Base-by-base conservation (phyloP, 2,888 invertebrate genomes). In the Serripes groenlandicus region DNA sequence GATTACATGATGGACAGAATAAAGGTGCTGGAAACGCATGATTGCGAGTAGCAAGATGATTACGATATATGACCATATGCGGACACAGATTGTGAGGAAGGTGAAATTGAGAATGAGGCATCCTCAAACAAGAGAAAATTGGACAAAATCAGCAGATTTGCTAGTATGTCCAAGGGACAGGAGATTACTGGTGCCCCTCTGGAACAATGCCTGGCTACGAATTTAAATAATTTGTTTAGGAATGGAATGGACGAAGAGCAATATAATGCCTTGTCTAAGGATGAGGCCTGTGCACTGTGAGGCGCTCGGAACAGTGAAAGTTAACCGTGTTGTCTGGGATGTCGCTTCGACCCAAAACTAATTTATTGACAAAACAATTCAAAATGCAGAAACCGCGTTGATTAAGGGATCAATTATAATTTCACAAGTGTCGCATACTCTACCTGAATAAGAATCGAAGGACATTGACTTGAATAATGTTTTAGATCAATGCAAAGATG, bases 401-500 rank as follows among this genome's bases (percentile, higher is more conserved):
- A 23, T 66, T n/a, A 66, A 66, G 37, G 66, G 66, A 11, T 66
- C 66, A 7, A 26, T 75, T 42, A 18, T 76, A 7, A 32, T 62
- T 15, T 62, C 62, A 7, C 62, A 30, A 32, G 4, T 68, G 15
- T 66, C 69, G 2, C 60, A 77, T 54, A 54, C 23, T 26, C 32
- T 79, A 21, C 74, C 54, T 32, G 34, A 79, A 18, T n/a, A 58
- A 1, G 66, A 68, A n/a, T 28, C 62, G 9, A 15, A 5, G 3
- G 3, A 5, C 15, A 5, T 28, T 28, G 30, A 62, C 5, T 7
- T 9, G 5, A n/a, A 62, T 7, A 54, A 7, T 23, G 23, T 80
- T 15, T 42, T 75, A 23, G 71, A 56, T 30, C n/a, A 70, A 71
- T 56, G 21, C 21, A 80, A 75, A 11, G 74, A 80, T 42, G 70